Evolutionary conservation across 2,888 invertebrate genomes (phyloP).

Genomic region (Patella caerulea): DNA sequence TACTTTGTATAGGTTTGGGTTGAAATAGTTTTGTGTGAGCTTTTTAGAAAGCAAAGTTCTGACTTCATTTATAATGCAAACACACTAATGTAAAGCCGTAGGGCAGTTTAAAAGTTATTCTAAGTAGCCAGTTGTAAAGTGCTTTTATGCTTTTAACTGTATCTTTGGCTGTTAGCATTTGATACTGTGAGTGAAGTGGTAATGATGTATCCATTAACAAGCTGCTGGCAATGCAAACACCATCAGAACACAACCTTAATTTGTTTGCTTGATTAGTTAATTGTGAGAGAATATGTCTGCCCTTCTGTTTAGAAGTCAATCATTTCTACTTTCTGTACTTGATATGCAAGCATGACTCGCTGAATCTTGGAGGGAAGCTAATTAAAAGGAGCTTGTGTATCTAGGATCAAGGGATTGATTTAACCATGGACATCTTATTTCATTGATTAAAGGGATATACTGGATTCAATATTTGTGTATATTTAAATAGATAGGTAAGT

Average conservation of each 20-base stretch:
- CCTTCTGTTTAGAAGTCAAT: conserved; percentile 3
- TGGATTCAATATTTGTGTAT: too few relatives aligned
- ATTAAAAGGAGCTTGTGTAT: too few relatives aligned
- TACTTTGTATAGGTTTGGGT: too few relatives aligned
- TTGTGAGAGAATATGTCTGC: conserved; percentile 4
- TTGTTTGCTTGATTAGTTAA: conserved; percentile 13
- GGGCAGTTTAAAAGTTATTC: conserved; percentile 8
- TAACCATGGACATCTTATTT: too few relatives aligned
- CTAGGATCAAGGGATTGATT: too few relatives aligned
- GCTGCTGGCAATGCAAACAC: neutral
- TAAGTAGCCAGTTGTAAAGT: neutral
- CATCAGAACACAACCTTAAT: conserved; percentile 7
- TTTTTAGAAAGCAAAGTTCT: neutral
- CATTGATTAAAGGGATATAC: too few relatives aligned
- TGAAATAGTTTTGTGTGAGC: too few relatives aligned
- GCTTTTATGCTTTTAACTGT: conserved; percentile 9
- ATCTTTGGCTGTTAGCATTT: conserved; percentile 1
- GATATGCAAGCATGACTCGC: neutral
- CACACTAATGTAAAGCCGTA: conserved; percentile 5
- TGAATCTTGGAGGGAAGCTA: too few relatives aligned
- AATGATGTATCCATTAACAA: conserved; percentile 10
- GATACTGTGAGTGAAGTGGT: neutral
- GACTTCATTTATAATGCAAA: conserved; percentile 13
- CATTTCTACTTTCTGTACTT: conserved; percentile 4
- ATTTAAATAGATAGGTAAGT: too few relatives aligned